phyloP scores from a whole-genome alignment of 2,888 invertebrate genomes.

The Campoletis raptor region DNA sequence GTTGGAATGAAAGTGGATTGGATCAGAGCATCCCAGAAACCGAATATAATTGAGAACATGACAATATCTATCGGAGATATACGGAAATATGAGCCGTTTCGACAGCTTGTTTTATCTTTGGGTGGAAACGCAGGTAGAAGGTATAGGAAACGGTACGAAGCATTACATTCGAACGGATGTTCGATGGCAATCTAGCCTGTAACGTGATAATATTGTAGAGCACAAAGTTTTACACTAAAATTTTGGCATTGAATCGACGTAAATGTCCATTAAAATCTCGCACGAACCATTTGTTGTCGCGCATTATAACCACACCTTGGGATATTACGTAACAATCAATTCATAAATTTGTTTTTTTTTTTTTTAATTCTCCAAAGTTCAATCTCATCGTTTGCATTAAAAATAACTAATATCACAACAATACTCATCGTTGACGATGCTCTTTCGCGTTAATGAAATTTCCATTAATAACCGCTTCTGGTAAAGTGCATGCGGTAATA shows the following conservation, averaged over 20 bases:
- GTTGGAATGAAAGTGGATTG: not conserved
- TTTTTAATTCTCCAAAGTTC: not conserved
- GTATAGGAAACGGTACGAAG: not conserved
- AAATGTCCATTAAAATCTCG: not conserved
- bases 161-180: conserved; percentile 42
- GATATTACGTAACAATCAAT: conserved; percentile 14
- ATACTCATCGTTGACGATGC: not conserved
- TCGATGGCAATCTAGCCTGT: conserved; percentile 59
- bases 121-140: conserved; percentile 4
- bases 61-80: conserved; percentile 65
- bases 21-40: not conserved
- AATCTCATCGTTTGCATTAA: not conserved
- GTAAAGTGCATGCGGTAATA: not conserved
- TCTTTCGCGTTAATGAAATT: not conserved
- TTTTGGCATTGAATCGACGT: conserved; percentile 48
- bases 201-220: conserved; percentile 53
- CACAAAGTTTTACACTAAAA: conserved; percentile 9
- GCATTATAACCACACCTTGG: not conserved
- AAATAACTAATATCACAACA: not conserved
- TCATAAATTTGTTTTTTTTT: not conserved
- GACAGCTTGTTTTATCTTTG: conserved; percentile 57
- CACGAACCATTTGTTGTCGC: not conserved
- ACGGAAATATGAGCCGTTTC: conserved; percentile 51
- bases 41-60: conserved; percentile 12
- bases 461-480: not conserved